Conservation (phyloP, 2,888 invertebrate species). For the Nephrotoma flavescens region DNA sequence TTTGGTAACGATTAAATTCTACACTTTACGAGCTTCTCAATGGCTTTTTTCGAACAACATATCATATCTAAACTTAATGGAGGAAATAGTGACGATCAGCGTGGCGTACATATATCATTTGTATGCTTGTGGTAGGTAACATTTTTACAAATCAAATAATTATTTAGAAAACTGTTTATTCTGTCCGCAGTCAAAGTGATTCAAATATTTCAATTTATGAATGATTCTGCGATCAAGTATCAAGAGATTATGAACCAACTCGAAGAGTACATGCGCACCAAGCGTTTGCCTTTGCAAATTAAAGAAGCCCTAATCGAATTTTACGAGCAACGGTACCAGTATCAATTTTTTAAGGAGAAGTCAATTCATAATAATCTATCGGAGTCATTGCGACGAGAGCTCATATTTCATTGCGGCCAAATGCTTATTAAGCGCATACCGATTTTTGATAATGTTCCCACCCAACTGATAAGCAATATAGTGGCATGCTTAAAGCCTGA, state of each 20-base stretch:
- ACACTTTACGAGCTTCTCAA: neutral
- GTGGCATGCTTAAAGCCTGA: conserved; percentile 39
- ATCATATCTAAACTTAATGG: no score
- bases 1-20: neutral
- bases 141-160: neutral
- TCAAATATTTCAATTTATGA: neutral
- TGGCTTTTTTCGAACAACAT: no score
- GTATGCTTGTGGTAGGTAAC: neutral
- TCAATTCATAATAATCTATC: conserved; percentile 39
- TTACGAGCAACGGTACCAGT: conserved; percentile 42
- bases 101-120: neutral
- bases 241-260: conserved; percentile 38
- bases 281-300: conserved; percentile 37
- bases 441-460: conserved; percentile 38
- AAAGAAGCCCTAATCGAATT: conserved; percentile 37
- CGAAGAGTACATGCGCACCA: conserved; percentile 41
- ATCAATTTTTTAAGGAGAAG: conserved; percentile 40
- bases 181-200: neutral
- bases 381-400: conserved; percentile 13
- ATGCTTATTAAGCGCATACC: conserved; percentile 38
- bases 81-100: neutral
- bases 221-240: conserved; percentile 24
- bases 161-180: no score
- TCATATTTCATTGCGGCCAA: neutral
- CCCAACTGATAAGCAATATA: conserved; percentile 35